Conservation (phyloP, 2,113 vertebrate genomes). For the Anoplopoma fimbria region DNA sequence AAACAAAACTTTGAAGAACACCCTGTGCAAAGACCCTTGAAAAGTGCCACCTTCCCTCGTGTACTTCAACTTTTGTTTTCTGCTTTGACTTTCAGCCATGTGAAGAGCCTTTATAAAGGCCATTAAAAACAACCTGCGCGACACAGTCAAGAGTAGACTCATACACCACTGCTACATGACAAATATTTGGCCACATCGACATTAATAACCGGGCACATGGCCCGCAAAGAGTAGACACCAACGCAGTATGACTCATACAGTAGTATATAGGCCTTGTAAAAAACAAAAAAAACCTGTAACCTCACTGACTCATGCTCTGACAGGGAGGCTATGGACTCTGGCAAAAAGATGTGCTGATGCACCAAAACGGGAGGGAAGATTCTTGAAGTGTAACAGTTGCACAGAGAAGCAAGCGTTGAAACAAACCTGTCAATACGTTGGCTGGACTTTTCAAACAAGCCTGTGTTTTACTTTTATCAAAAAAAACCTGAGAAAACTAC, state of each 20-base stretch:
- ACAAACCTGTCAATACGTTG: not conserved
- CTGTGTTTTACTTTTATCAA: not conserved
- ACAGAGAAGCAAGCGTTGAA: not conserved
- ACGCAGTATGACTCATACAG: constrained; percentile 42
- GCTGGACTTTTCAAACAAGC: constrained; percentile 3
- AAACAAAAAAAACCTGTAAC: not conserved
- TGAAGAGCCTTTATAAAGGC: not conserved
- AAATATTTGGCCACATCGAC: constrained; percentile 2
- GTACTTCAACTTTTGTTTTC: constrained; percentile 25
- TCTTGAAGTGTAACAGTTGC: not conserved
- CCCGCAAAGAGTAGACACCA: constrained; percentile 22
- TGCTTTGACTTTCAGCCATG: constrained; percentile 20
- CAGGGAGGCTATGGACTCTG: constrained; percentile 5
- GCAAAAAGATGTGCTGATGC: not conserved
- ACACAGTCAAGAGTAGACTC: not conserved
- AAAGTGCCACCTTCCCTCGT: constrained; percentile 8
- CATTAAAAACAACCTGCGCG: constrained; percentile 3
- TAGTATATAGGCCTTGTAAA: constrained; percentile 1
- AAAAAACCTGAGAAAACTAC: not conserved
- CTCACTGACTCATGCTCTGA: constrained; percentile 38
- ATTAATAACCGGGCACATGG: constrained; percentile 16
- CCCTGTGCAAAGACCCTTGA: constrained; percentile 2
- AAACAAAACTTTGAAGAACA: constrained; percentile 11
- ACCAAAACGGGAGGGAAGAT: not conserved
- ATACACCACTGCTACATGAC: constrained; percentile 3